Conservation (phyloP, 2,113 vertebrate species). For the Sakesphorus luctuosus region DNA sequence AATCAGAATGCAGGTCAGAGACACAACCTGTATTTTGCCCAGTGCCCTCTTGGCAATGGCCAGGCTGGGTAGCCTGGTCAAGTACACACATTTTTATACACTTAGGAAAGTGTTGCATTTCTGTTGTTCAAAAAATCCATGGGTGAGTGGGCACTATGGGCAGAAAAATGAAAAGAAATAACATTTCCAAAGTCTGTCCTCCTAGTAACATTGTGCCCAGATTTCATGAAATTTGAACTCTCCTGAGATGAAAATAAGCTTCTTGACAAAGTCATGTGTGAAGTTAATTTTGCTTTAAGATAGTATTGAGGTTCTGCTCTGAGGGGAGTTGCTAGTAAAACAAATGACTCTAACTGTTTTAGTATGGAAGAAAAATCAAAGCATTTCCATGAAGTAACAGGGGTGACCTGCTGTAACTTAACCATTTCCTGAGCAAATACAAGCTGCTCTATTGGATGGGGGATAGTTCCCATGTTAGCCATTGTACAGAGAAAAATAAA, state of each 20-base stretch:
- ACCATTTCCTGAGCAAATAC: slow-evolving; percentile 74
- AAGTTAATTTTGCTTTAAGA: slow-evolving; percentile 66
- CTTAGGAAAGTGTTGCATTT: background rate
- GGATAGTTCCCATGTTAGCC: slow-evolving; percentile 65
- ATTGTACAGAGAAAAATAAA: slow-evolving; percentile 71
- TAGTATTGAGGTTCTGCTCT: slow-evolving; percentile 52
- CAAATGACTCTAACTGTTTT: slow-evolving; percentile 70
- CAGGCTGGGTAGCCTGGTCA: slow-evolving; percentile 3
- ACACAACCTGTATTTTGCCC: background rate
- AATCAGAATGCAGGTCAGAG: background rate
- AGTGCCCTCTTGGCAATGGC: slow-evolving; percentile 8
- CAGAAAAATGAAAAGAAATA: slow-evolving; percentile 2
- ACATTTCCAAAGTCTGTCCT: background rate
- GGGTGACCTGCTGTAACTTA: slow-evolving; percentile 64
- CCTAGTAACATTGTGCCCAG: background rate
- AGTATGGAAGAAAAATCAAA: slow-evolving; percentile 73
- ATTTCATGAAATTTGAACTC: slow-evolving; percentile 18
- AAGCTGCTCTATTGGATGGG: slow-evolving; percentile 51
- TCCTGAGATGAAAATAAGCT: slow-evolving; percentile 24
- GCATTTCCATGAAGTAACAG: slow-evolving; percentile 64
- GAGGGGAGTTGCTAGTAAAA: slow-evolving; percentile 68
- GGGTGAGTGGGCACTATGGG: background rate
- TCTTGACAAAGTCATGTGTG: slow-evolving; percentile 68
- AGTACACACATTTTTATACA: background rate
- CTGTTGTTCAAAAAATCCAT: background rate